These are phyloP conservation scores for Molossus alvarezi DNA, from an alignment of 2,797 vertebrate genomes.

Conservation along the genomic window DNA sequence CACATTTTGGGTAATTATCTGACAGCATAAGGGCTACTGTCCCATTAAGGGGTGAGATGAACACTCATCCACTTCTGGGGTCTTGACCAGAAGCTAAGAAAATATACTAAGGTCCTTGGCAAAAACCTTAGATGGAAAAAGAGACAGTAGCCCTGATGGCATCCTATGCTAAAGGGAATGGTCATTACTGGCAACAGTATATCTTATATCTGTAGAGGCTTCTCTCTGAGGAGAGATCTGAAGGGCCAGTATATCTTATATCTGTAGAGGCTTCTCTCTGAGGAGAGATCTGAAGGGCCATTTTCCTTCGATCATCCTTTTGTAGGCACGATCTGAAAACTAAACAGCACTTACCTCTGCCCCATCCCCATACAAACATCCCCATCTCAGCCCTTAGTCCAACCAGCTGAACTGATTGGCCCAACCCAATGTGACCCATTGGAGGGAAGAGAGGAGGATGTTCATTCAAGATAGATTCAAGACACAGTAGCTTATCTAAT, in stretches of 20 bases:
- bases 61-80: background rate
- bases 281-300: background rate
- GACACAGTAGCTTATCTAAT: background rate
- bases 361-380: background rate
- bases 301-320: background rate
- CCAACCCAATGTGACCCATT: background rate
- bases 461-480: background rate
- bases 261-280: background rate
- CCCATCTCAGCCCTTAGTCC: background rate
- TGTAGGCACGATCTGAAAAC: background rate
- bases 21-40: background rate
- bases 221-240: background rate
- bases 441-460: background rate
- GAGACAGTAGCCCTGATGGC: background rate
- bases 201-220: background rate
- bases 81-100: slow-evolving; percentile 38
- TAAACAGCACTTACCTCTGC: background rate
- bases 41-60: background rate
- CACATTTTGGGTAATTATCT: background rate
- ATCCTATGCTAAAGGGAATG: background rate
- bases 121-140: slow-evolving; percentile 4
- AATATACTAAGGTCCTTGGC: background rate
- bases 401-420: background rate
- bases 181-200: background rate
- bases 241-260: background rate